phyloP scores from a whole-genome alignment of 2,113 vertebrate genomes.

The Campylomormyrus numenius region DNA sequence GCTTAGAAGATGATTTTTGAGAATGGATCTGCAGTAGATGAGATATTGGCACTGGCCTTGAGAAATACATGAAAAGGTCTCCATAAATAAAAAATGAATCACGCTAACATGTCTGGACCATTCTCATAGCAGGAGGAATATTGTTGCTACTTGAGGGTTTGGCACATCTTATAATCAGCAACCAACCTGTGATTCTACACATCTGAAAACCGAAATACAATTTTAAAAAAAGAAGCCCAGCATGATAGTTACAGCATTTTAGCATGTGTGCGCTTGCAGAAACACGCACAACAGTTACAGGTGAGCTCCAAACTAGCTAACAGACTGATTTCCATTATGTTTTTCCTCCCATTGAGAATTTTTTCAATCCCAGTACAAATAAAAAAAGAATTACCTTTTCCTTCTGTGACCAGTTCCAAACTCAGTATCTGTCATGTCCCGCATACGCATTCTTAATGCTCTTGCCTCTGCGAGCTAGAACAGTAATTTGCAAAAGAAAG shows the following conservation, averaged over 20 bases:
- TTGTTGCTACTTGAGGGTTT: neutral
- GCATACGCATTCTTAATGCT: neutral
- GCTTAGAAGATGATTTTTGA: neutral
- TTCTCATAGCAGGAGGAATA: neutral
- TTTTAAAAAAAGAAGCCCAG: neutral
- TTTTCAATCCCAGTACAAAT: neutral
- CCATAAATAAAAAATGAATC: neutral
- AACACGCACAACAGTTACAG: neutral
- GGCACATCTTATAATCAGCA: neutral
- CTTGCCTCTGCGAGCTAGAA: neutral
- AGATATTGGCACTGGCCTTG: neutral
- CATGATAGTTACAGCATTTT: neutral
- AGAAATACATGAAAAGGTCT: slow-evolving; percentile 1
- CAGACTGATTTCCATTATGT: neutral
- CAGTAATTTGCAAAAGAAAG: neutral
- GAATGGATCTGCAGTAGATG: neutral
- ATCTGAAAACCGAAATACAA: neutral
- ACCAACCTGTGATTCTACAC: neutral
- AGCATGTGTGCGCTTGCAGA: neutral
- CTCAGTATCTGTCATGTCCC: neutral
- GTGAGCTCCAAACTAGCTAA: neutral
- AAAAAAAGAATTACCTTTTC: neutral
- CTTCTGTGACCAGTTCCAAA: neutral
- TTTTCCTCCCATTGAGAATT: neutral
- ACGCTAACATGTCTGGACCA: neutral